These are phyloP conservation scores for Ormyrus nitidulus DNA, from an alignment of 2,888 invertebrate genomes.

Conservation along the genomic window DNA sequence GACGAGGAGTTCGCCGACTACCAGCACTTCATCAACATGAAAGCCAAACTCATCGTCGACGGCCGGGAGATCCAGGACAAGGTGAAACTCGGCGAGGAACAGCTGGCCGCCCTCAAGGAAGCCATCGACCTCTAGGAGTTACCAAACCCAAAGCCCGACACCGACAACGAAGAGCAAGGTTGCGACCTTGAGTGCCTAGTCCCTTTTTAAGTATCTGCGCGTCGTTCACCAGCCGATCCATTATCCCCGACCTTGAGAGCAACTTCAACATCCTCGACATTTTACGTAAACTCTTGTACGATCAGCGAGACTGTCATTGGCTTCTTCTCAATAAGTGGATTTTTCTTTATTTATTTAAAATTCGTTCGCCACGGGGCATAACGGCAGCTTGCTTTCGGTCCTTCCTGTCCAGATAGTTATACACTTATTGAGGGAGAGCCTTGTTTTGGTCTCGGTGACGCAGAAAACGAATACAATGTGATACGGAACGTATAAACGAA, in stretches of 20 bases:
- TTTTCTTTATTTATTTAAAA: too few relatives aligned
- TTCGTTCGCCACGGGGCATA: too few relatives aligned
- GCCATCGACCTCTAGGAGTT: conserved; percentile 73
- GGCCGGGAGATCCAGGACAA: conserved; percentile 89
- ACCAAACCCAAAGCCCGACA: neutral
- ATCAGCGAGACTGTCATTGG: too few relatives aligned
- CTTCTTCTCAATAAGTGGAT: too few relatives aligned
- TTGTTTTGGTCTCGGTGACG: too few relatives aligned
- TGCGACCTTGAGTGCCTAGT: conserved; percentile 68
- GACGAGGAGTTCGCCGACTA: conserved; percentile 87
- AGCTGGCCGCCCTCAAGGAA: conserved; percentile 83
- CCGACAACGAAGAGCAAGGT: conserved; percentile 38
- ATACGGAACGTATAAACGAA: conserved; percentile 43
- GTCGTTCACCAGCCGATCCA: conserved; percentile 54
- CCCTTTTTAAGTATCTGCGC: conserved; percentile 64
- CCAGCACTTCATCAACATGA: conserved; percentile 90
- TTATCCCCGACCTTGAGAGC: too few relatives aligned
- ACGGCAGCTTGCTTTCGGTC: too few relatives aligned
- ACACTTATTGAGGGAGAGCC: too few relatives aligned
- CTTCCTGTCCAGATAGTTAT: too few relatives aligned
- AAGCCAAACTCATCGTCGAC: conserved; percentile 89
- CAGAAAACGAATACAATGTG: conserved; percentile 41
- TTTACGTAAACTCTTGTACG: too few relatives aligned
- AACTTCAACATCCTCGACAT: too few relatives aligned
- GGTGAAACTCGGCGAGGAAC: conserved; percentile 88